Evolutionary conservation across 2,797 vertebrate genomes (phyloP), one percentile per base, ranked within the genome.

Genomic region (Argya squamiceps): DNA sequence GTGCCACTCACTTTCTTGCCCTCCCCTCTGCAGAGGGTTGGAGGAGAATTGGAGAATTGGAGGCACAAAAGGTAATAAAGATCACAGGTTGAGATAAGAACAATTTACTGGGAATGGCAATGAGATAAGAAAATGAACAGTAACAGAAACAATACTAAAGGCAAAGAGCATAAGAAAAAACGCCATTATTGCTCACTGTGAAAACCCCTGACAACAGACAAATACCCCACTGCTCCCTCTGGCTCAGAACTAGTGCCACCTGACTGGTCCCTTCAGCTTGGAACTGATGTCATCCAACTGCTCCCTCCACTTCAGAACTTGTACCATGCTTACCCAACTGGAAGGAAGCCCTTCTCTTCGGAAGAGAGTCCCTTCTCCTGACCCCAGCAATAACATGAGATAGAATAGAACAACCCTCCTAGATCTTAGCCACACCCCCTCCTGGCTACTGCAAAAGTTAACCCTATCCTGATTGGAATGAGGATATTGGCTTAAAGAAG

Each of bases 161-260:
- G 26, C 30, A 47, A 11, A 17, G 10, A 39, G 7, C 10, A 11
- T 16, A 29, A 29, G 24, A 29, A 68, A 53, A 37, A 62, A 1
- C 0, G 1, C 0, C 0, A 0, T 49, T 41, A 23, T 19, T 55
- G 22, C 36, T 78, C 12, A 27, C 15, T 19, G 8, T 36, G 18
- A 32, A 63, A 70, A 19, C 5, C 4, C 8, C 15, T 32, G 36
- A 41, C 30, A 58, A 22, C 7, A 49, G 17, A 24, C 15, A 46
- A 77, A 63, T 19, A 49, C 3, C 15, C 12, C 49, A 30, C 22
- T 47, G 26, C 20, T 39, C 24, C 23, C n/a, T n/a, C 15, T 24
- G 23, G 18, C 22, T 67, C 32, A 59, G 12, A 75, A 67, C 32
- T 36, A 27, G 32, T 0, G 1, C 37, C 15, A 44, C 27, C 27